Evolutionary conservation across 2,113 vertebrate genomes (phyloP).

Genomic region (Gnathonemus longibarbis): DNA sequence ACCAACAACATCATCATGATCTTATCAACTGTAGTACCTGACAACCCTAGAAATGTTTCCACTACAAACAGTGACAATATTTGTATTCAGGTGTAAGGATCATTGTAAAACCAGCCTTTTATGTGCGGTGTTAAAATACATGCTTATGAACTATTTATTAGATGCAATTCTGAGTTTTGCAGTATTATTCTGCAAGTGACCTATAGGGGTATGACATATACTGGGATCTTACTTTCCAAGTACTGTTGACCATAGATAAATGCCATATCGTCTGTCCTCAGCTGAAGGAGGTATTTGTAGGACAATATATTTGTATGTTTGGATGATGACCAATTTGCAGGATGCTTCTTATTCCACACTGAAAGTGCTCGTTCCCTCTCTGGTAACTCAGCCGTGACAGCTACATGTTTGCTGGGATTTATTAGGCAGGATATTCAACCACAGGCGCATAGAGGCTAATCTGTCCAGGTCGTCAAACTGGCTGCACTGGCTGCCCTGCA

Average conservation of each 20-base stretch:
- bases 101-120: neutral
- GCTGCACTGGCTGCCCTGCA: neutral
- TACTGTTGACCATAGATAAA: neutral
- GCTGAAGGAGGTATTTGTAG: neutral
- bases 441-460: neutral
- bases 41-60: neutral
- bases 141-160: neutral
- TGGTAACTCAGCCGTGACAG: neutral
- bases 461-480: neutral
- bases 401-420: neutral
- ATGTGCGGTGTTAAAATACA: too few relatives aligned
- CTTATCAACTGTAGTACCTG: neutral
- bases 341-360: neutral
- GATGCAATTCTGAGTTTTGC: neutral
- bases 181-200: neutral
- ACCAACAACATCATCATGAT: neutral
- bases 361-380: neutral
- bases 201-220: neutral
- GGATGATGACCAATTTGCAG: neutral
- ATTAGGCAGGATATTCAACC: neutral
- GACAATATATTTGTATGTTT: neutral
- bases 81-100: neutral
- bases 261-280: neutral
- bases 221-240: neutral
- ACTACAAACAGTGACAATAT: neutral